Evolutionary conservation across 1,140 invertebrate species (phyloP), one percentile per base, ranked within the genome.

Genomic region (Leptopilina clavipes): DNA sequence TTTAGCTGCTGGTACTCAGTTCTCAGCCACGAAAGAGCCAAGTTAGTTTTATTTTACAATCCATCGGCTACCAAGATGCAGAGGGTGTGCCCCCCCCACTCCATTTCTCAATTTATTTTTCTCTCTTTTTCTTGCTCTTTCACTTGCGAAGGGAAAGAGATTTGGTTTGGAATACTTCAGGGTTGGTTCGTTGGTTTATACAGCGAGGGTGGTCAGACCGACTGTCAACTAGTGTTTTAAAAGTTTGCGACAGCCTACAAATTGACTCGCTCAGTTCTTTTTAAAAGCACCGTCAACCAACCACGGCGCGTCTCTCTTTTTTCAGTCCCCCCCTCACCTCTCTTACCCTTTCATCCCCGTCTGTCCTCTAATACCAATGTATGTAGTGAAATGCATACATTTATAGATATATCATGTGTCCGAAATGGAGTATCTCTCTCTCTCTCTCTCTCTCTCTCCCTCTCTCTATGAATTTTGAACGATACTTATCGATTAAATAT

Each of bases 41-140:
- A 90, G 88, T 89, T 90, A 89, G 89, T 91, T 91, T 90, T 90
- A 91, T 91, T 91, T 91, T 90, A 91, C 89, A 90, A 90, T 89
- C 89, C 89, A 91, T 91, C 89, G 88, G 83, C 81, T 88, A 75
- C 79, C 71, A 70, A 79, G 77, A 80, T 82, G 80, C 77, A 81
- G 78, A 78, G 86, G 87, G 73, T 70, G 65, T 80, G 45, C 81
- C 78, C 12, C 56, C 75, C 81, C 78, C 78, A 59, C 56, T 75
- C 80, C 78, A 77, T 78, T 77, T 77, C 59, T 74, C 74, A 70
- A 72, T 65, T 14, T 75, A 75, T 72, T 76, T 65, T 65, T 79
- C 78, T 80, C 77, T 78, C 71, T 78, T 17, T 59, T 71, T 73
- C 22, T 80, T 74, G 56, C 52, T 48, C 72, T 71, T 72, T 71